Percentiles rank a stretch among this genome's conserved stretches.
Evolutionary conservation across 2,113 vertebrate genomes (phyloP).

Genomic region (Drymodes brunneopygia): DNA sequence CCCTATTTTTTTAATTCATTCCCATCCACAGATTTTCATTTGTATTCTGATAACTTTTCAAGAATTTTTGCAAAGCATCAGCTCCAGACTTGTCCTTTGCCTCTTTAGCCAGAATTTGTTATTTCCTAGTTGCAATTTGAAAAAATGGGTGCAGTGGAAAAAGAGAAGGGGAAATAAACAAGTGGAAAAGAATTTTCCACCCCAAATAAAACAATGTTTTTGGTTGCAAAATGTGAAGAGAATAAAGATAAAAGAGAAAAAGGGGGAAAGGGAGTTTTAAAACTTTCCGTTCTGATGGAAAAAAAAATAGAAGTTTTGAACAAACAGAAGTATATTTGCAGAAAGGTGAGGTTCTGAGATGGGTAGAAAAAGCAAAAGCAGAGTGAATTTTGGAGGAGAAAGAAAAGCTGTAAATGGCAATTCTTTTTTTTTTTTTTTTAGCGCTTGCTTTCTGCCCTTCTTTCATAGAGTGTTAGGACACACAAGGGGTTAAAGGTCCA

Average conservation of each 20-base stretch:
- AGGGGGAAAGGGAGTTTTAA: background rate
- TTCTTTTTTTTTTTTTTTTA: background rate
- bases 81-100: background rate
- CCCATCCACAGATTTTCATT: background rate
- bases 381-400: background rate
- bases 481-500: slow-evolving; percentile 66
- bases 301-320: background rate
- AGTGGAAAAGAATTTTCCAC: background rate
- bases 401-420: background rate
- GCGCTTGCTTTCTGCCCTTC: background rate
- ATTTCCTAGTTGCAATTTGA: background rate
- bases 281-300: background rate
- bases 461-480: slow-evolving; percentile 5
- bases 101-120: background rate
- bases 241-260: background rate
- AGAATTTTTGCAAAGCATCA: background rate
- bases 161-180: background rate
- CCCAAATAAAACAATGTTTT: background rate
- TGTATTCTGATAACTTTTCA: background rate
- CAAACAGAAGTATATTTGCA: background rate
- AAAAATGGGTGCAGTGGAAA: background rate
- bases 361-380: background rate
- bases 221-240: background rate
- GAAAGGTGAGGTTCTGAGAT: background rate
- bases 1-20: background rate